A percentile compares a stretch with the other conserved stretches of the same genome.
Conservation (phyloP, 2,888 invertebrate species). For the Eupithecia vulgata region DNA sequence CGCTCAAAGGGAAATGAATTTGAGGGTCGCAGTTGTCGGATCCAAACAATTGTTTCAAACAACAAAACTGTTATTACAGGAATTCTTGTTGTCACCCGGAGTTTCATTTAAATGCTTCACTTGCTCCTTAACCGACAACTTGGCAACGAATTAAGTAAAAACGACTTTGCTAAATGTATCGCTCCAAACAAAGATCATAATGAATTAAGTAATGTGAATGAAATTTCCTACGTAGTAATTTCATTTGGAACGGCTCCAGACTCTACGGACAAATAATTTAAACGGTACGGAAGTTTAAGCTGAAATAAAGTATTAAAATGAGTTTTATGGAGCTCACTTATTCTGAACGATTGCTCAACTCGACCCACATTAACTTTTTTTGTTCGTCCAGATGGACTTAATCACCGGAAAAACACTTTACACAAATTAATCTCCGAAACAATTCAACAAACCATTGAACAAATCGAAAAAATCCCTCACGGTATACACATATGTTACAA, state of each 20-base stretch:
- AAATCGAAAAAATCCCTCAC: constrained; percentile 59
- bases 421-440: constrained; percentile 43
- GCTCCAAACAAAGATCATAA: constrained; percentile 64
- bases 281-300: constrained; percentile 79
- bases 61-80: constrained; percentile 50
- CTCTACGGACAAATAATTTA: constrained; percentile 78
- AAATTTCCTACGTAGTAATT: constrained; percentile 76
- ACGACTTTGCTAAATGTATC: constrained; percentile 58
- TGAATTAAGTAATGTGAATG: constrained; percentile 71
- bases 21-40: constrained; percentile 44
- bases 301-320: constrained; percentile 79
- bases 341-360: constrained; percentile 77
- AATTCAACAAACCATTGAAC: constrained; percentile 59
- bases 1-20: constrained; percentile 40
- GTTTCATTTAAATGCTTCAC: constrained; percentile 53
- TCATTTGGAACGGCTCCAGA: constrained; percentile 80
- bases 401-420: constrained; percentile 36
- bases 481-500: constrained; percentile 58
- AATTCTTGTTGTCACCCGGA: constrained; percentile 51
- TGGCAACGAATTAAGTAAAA: constrained; percentile 60
- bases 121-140: constrained; percentile 51
- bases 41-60: constrained; percentile 50
- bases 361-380: constrained; percentile 65
- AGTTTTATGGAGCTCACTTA: constrained; percentile 72
- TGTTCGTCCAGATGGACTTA: constrained; percentile 53